phyloP scores from a whole-genome alignment of 2,113 vertebrate species.

The Paramisgurnus dabryanus region DNA sequence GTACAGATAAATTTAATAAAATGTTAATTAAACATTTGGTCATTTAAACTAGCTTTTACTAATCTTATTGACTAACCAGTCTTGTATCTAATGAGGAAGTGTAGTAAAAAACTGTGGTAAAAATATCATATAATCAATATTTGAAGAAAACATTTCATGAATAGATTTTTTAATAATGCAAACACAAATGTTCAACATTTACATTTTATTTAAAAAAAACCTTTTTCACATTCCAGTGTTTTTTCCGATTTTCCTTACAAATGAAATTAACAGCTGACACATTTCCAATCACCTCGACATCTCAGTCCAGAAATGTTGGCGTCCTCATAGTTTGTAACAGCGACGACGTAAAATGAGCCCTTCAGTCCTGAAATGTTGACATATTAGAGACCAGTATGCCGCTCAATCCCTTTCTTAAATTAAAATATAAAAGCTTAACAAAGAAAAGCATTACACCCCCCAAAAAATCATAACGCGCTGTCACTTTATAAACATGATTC shows the following conservation, averaged over 20 bases:
- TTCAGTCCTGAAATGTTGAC: constrained; percentile 42
- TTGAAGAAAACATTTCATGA: not conserved
- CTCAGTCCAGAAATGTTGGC: constrained; percentile 31
- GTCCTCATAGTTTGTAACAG: not conserved
- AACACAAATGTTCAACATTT: constrained; percentile 49
- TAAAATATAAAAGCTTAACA: constrained; percentile 25
- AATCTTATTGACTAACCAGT: too few relatives aligned
- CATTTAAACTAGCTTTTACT: too few relatives aligned
- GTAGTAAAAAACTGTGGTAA: too few relatives aligned
- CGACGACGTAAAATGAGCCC: not conserved
- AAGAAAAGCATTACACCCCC: constrained; percentile 8
- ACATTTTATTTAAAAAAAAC: constrained; percentile 66
- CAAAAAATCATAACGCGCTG: constrained; percentile 3
- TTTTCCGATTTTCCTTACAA: constrained; percentile 72
- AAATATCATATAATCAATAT: too few relatives aligned
- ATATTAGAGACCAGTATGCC: constrained; percentile 4
- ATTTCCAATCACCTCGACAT: constrained; percentile 66
- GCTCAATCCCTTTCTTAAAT: not conserved
- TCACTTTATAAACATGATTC: constrained; percentile 38
- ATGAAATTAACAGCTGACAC: constrained; percentile 59
- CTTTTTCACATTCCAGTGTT: constrained; percentile 76
- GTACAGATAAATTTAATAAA: too few relatives aligned
- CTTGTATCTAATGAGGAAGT: too few relatives aligned
- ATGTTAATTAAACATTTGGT: too few relatives aligned
- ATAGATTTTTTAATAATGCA: not conserved